Base-by-base conservation (phyloP, 2,113 vertebrate genomes). In the Amblyopsis rosae region DNA sequence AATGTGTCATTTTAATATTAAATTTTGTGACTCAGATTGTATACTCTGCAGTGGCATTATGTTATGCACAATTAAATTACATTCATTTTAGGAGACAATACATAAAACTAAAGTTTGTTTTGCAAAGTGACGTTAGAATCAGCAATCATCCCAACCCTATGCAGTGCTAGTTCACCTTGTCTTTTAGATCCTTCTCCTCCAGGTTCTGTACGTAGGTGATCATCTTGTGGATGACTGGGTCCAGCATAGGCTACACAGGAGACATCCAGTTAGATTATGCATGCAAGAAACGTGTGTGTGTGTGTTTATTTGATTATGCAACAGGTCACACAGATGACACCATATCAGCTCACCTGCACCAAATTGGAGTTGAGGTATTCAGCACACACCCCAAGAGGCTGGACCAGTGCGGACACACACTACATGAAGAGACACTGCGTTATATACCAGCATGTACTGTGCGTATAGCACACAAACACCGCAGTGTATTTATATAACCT, bases 101-200 rank as follows among this genome's bases (percentile, higher is more conserved):
- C 35, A 2, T 41, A 41, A 19, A 19, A 19, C 1, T 1, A 1
- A 19, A 19, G 19, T 19, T 19, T 19, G 19, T 26, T 26, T 26
- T 26, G 19, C 35, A 41, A 41, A 7, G 7, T 5, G 35, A 0
- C 50, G 15, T 51, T 51, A 51, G 3, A 12, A 51, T 12, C 4
- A 51, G 4, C 50, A 51, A 41, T 41, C 35, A 12, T 51, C 50
- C 7, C 50, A 1, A 12, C 10, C 4, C 10, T 33, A 11, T 45
- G 41, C 13, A 9, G n/a, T 7, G 45, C 64, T 69, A 62, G 0
- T 0, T 7, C 91, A 97, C 97, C 96, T 98, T 99, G 89, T 99
- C 98, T 90, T 99, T 99, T n/a, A 99, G 93, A 88, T 99, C 98
- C 84, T 98, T 99, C 82, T 99, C 98, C 85, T 99, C 97, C 60